Percentiles rank a stretch among this genome's conserved stretches.
phyloP scores from a whole-genome alignment of 2,888 invertebrate species.

The Stenichneumon culpator region DNA sequence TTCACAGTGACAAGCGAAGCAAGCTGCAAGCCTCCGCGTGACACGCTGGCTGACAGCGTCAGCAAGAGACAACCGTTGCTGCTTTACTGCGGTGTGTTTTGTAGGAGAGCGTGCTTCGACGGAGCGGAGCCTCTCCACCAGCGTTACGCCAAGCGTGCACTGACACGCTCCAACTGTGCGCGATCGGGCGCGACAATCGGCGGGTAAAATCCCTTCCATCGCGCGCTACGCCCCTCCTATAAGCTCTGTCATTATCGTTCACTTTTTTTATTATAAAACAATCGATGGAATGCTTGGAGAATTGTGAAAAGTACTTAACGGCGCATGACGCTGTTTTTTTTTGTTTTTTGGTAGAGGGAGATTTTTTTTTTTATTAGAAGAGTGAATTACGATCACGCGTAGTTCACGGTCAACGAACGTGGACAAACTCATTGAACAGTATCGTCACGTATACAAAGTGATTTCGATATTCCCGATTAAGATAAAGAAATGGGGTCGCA shows the following conservation, averaged over 20 bases:
- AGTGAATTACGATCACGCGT: constrained; percentile 3
- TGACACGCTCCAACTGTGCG: constrained; percentile 40
- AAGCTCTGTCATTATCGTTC: not conserved
- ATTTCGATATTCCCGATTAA: constrained; percentile 17
- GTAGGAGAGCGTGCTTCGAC: constrained; percentile 68
- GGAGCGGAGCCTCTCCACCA: constrained; percentile 55
- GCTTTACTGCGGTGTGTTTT: constrained; percentile 78
- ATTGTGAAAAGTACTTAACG: not conserved
- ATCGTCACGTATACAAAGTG: constrained; percentile 15
- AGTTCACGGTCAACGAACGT: constrained; percentile 10
- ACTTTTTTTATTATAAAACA: not conserved
- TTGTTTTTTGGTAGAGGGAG: not conserved
- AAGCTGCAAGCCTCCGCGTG: not conserved
- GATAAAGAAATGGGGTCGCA: constrained; percentile 50
- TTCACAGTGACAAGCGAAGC: not conserved
- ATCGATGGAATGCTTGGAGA: not conserved
- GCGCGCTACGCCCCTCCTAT: constrained; percentile 36
- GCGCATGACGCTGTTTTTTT: not conserved
- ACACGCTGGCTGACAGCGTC: constrained; percentile 64
- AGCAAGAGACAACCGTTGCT: constrained; percentile 77
- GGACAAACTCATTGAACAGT: not conserved
- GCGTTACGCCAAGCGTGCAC: constrained; percentile 58
- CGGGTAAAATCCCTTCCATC: not conserved
- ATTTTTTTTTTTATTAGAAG: not conserved
- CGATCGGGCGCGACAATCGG: constrained; percentile 15